Evolutionary conservation across 37 sponge, comb jelly and placozoan species (phyloP).

Genomic region (Halichondria panicea): DNA sequence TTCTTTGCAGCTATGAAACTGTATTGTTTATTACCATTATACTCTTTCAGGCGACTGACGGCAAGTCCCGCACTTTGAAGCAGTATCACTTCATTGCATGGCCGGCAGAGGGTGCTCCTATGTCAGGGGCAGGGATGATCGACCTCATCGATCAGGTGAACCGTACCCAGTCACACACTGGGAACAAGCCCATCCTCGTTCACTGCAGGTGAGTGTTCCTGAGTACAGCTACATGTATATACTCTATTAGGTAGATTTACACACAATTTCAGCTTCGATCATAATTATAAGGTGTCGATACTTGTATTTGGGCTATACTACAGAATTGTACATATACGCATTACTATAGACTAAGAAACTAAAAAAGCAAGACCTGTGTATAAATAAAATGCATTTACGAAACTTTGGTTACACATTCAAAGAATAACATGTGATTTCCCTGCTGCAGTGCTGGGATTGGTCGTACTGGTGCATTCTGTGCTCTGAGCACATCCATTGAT

Average conservation of each 20-base stretch:
- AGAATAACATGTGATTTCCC: too few relatives aligned
- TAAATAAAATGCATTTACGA: too few relatives aligned
- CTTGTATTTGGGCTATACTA: too few relatives aligned
- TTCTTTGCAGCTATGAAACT: neutral
- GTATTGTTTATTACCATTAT: neutral
- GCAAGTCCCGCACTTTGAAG: conserved; percentile 37
- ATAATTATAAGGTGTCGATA: too few relatives aligned
- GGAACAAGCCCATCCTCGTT: conserved; percentile 83
- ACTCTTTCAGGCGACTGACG: conserved; percentile 15
- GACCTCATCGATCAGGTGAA: conserved; percentile 82
- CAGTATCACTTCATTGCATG: conserved; percentile 86
- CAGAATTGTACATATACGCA: too few relatives aligned
- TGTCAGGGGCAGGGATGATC: conserved; percentile 60
- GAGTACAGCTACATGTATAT: too few relatives aligned
- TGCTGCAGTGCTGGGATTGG: conserved; percentile 81
- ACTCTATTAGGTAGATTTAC: too few relatives aligned
- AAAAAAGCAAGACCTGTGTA: too few relatives aligned
- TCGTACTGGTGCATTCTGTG: conserved; percentile 82
- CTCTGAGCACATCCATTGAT: conserved; percentile 73
- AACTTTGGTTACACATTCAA: too few relatives aligned
- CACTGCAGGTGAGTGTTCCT: conserved; percentile 85
- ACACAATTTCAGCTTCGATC: too few relatives aligned
- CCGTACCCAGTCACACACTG: conserved; percentile 66
- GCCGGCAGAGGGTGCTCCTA: conserved; percentile 81
- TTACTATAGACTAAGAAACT: too few relatives aligned